These are phyloP conservation scores for Hoplias malabaricus DNA, from an alignment of 2,113 vertebrate genomes.

Conservation along the genomic window DNA sequence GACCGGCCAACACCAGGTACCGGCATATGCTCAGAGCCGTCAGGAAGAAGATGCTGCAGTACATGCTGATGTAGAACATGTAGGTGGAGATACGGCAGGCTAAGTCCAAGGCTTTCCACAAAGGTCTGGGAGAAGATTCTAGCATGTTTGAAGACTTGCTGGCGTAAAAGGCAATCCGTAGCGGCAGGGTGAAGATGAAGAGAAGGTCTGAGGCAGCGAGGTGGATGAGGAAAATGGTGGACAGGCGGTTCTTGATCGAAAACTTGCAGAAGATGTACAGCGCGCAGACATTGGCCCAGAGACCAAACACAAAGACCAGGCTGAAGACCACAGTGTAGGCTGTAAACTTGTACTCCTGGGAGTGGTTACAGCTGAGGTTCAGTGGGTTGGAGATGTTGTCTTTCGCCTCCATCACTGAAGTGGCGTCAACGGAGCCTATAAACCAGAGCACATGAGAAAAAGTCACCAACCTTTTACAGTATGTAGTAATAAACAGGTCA, in stretches of 20 bases:
- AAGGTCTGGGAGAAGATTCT: not conserved
- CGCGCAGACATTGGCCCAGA: slow-evolving; percentile 30
- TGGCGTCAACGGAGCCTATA: slow-evolving; percentile 1
- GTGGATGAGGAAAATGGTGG: slow-evolving; percentile 52
- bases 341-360: slow-evolving; percentile 29
- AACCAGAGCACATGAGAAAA: not conserved
- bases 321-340: slow-evolving; percentile 45
- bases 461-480: too few species aligned
- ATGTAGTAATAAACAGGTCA: too few species aligned
- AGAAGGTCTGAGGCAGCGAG: slow-evolving; percentile 46
- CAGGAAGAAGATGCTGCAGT: slow-evolving; percentile 56
- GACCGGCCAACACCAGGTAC: slow-evolving; percentile 37
- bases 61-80: slow-evolving; percentile 56
- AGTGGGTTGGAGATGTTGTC: not conserved
- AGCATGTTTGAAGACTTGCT: not conserved
- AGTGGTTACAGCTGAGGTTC: slow-evolving; percentile 4
- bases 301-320: slow-evolving; percentile 43
- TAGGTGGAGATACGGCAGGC: slow-evolving; percentile 44
- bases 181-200: slow-evolving; percentile 43
- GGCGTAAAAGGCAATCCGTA: slow-evolving; percentile 33
- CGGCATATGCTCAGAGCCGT: slow-evolving; percentile 50
- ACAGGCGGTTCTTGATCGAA: slow-evolving; percentile 39
- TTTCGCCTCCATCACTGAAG: not conserved
- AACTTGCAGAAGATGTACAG: slow-evolving; percentile 49
- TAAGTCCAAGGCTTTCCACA: not conserved